Percentiles rank a stretch among this genome's conserved stretches.
These are phyloP conservation scores for Lithophane leautieri DNA, from an alignment of 2,888 invertebrate genomes.

Conservation along the genomic window DNA sequence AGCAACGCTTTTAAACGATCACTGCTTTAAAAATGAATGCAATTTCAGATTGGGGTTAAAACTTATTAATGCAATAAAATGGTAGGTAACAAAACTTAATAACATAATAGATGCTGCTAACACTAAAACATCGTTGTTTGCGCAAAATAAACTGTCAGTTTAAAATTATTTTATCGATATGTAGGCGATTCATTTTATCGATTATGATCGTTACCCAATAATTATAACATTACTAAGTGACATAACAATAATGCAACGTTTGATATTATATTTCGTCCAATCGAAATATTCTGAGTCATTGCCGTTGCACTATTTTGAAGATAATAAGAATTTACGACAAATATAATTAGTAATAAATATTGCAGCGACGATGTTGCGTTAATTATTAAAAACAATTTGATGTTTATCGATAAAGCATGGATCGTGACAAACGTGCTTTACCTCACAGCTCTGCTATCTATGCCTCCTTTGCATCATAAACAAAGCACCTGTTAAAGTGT, in stretches of 20 bases:
- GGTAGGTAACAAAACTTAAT: slow-evolving; percentile 35
- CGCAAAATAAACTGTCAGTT: slow-evolving; percentile 54
- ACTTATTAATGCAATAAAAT: slow-evolving; percentile 33
- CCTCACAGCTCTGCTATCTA: slow-evolving; percentile 58
- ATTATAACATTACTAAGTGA: slow-evolving; percentile 63
- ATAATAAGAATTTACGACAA: slow-evolving; percentile 65
- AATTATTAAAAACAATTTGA: slow-evolving; percentile 47
- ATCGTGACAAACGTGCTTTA: slow-evolving; percentile 72
- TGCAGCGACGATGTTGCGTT: slow-evolving; percentile 56
- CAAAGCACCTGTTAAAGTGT: slow-evolving; percentile 73
- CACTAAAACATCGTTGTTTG: slow-evolving; percentile 41
- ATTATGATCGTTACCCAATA: slow-evolving; percentile 57
- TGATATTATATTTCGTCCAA: slow-evolving; percentile 52
- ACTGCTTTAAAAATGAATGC: not conserved
- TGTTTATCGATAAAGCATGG: slow-evolving; percentile 60
- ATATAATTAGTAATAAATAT: slow-evolving; percentile 63
- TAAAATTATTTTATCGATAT: slow-evolving; percentile 53
- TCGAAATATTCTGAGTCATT: slow-evolving; percentile 57
- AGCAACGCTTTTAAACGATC: slow-evolving; percentile 18
- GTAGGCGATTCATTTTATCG: slow-evolving; percentile 55
- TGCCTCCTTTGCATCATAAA: slow-evolving; percentile 69
- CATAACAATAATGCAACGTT: slow-evolving; percentile 63
- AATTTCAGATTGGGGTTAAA: slow-evolving; percentile 37
- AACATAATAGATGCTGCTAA: slow-evolving; percentile 34
- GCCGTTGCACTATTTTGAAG: slow-evolving; percentile 59